Evolutionary conservation across 2,888 invertebrate genomes (phyloP), one percentile per base, ranked within the genome.

Genomic region (Cataglyphis cursor): DNA sequence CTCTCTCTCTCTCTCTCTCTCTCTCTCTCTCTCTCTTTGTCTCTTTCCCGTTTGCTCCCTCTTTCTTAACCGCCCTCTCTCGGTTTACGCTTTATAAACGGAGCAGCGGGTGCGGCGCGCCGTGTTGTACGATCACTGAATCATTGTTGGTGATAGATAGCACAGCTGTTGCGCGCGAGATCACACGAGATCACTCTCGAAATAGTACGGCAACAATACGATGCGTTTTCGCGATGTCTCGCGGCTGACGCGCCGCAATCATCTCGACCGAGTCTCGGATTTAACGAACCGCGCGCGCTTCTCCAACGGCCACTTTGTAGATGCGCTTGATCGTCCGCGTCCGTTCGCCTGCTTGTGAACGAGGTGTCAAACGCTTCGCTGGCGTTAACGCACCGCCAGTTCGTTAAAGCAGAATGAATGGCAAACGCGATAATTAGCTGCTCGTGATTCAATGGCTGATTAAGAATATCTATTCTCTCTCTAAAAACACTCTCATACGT

Each of bases 131-230:
- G 93, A 94, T 94, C 93, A 93, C 92, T 93, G 93, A 94, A 94
- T 94, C 93, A 94, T 94, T 92, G 94, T 93, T 93, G 91, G 92
- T 93, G 93, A 94, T 94, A 93, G 93, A 94, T 94, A 91, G 94
- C 90, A 91, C 94, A 94, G 94, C 94, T 94, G 94, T 91, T 93
- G 92, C 92, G 87, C 90, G 87, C 87, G 91, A 93, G 92, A 92
- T 92, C 93, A 93, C 92, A 93, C 92, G 93, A 88, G 92, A n/a
- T 18, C 87, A 28, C 28, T 92, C 93, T 93, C 89, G 90, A 94
- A 94, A 94, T 94, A 94, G 94, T 93, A 91, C 88, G 51, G 91
- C 92, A 94, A 94, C 93, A 94, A 94, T 94, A 93, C 93, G 87
- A 85, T 81, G 38, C 82, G 8, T 51, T 80, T 59, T 80, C 85